Base-by-base conservation (phyloP, 2,797 vertebrate genomes). In the Hypotaenidia philippensis region DNA sequence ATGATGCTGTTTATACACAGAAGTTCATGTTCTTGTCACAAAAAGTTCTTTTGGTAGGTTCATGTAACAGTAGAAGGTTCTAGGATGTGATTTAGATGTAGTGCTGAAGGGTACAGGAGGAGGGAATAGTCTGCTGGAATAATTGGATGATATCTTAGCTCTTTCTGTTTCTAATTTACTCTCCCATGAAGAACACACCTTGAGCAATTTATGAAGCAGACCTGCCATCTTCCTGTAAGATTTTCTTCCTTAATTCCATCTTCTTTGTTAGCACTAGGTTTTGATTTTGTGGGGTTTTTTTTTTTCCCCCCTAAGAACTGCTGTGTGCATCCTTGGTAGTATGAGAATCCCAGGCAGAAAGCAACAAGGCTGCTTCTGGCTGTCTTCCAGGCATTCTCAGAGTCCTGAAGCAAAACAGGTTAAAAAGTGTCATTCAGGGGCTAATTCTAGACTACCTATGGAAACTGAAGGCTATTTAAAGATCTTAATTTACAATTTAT, bases 371-470 rank as follows among this genome's bases (percentile, higher is more conserved):
- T 80, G 9, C 57, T 27, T 0, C 0, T 45, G 19, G 14, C 38
- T 69, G 52, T 81, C 83, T 75, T 88, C 27, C 77, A 59, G 56
- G 57, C 17, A 66, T 89, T 91, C 47, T 77, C 27, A n/a, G 40
- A 69, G 38, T 79, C 27, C 38, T 74, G 14, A 86, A 81, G 69
- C 26, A 81, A 41, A 86, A 47, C 31, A 31, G 23, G 1, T 75
- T 81, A 55, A 60, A 69, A 84, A 71, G 17, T 78, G n/a, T 66
- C 5, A 1, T 31, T 88, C 41, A 68, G n/a, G 17, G 57, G 13
- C 27, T 65, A 55, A 36, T 86, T 71, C 44, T 75, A 61, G 49
- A n/a, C 71, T 85, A 68, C 49, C 29, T 72, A 16, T 1, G 9
- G 64, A 83, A 92, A 57, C 6, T 4, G n/a, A 32, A 15, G 78